Evolutionary conservation across 2,113 vertebrate genomes (phyloP), one percentile per base, ranked within the genome.

Genomic region (Megatriorchis doriae): DNA sequence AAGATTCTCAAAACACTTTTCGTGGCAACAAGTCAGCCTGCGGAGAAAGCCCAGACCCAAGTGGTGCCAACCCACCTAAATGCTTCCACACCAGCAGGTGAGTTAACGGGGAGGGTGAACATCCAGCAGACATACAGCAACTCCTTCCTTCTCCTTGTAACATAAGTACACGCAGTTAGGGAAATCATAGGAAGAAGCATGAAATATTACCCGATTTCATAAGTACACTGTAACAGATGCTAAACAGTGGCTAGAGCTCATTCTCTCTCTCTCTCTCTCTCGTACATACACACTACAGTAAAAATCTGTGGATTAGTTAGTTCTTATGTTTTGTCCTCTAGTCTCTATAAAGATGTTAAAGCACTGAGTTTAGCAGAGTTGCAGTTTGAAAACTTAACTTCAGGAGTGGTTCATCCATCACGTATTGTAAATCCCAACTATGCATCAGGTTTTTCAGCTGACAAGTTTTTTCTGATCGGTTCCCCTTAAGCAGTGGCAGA

Each of bases 51-150:
- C 21, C 22, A 89, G n/a, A 65, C 15, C 27, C 4, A 5, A 75
- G 43, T 29, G n/a, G 6, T 34, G 8, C 10, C 29, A 55, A 22
- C 18, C 26, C 36, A 59, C 26, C 26, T 23, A 52, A 94, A 82
- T 0, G 1, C 40, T 74, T 53, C 65, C 70, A 67, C 29, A 29
- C 7, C 20, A 71, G 40, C 38, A 38, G 2, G 2, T 12, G 12
- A 38, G 10, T 40, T 40, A 75, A 56, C 0, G 0, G 31, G 10
- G 6, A 82, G 6, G 20, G 16, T 27, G 7, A 75, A 34, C 0
- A 0, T 27, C 48, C 43, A 66, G 59, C 31, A 43, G 2, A 0
- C 1, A 0, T 34, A 27, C 16, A 74, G 52, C 18, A 75, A 38
- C 15, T 75, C 52, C 19, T 47, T 38, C 45, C 38, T 66, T 29